Evolutionary conservation across 2,113 vertebrate genomes (phyloP).

Genomic region (Notothenia coriiceps): DNA sequence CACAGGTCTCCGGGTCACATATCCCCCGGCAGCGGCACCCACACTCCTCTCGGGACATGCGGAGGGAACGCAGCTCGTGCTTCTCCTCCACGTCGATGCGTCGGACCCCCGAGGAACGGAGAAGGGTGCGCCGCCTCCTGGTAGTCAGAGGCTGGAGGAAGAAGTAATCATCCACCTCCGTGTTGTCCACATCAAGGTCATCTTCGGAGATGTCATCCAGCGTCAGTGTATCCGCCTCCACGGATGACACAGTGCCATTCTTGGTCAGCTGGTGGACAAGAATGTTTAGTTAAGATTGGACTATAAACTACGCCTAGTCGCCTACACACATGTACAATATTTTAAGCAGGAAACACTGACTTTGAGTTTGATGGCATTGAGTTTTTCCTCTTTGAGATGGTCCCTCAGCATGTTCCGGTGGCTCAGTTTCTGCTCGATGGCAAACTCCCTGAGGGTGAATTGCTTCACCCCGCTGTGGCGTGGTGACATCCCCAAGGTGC

Average conservation of each 20-base stretch:
- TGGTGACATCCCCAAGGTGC: conserved; percentile 94
- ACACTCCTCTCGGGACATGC: conserved; percentile 96
- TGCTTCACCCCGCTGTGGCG: conserved; percentile 90
- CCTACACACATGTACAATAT: not conserved
- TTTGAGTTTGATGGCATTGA: conserved; percentile 92
- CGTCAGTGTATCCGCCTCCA: conserved; percentile 92
- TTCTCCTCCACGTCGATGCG: conserved; percentile 97
- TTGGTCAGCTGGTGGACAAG: conserved; percentile 89
- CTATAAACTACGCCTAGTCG: not conserved
- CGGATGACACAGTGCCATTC: conserved; percentile 92
- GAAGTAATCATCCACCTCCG: conserved; percentile 98
- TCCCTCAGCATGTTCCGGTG: conserved; percentile 92
- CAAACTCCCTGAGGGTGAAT: conserved; percentile 93
- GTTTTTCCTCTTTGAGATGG: conserved; percentile 93
- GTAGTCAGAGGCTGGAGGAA: conserved; percentile 97
- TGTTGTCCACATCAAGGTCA: conserved; percentile 96
- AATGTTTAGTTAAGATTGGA: conserved; percentile 11
- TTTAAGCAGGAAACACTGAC: conserved; percentile 71
- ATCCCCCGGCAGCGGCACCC: conserved; percentile 95
- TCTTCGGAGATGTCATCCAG: conserved; percentile 98
- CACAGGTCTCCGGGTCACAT: conserved; percentile 95
- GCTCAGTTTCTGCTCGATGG: conserved; percentile 90
- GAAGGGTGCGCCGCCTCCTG: conserved; percentile 91
- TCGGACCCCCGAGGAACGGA: conserved; percentile 93
- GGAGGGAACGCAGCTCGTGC: conserved; percentile 93